phyloP scores from a whole-genome alignment of 2,797 vertebrate genomes.

The Cryptoprocta ferox region DNA sequence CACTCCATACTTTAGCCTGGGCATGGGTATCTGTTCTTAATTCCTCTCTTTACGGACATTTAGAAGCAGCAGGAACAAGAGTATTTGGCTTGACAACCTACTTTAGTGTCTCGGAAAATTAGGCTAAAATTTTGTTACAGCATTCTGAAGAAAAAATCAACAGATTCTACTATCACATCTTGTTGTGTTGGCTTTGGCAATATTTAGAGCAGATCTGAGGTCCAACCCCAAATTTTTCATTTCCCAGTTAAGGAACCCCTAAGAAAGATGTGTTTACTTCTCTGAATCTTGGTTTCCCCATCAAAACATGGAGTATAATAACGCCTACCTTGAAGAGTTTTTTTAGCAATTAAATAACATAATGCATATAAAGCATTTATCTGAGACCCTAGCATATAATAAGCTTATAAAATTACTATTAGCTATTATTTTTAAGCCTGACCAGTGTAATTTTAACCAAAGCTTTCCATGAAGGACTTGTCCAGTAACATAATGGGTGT shows the following conservation, averaged over 20 bases:
- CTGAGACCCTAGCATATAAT: background rate
- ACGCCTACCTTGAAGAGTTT: background rate
- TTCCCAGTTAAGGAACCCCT: background rate
- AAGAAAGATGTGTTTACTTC: background rate
- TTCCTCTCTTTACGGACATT: background rate
- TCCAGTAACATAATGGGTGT: background rate
- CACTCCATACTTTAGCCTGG: background rate
- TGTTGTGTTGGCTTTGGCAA: background rate
- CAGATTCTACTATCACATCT: background rate
- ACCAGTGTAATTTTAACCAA: background rate
- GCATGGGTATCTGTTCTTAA: background rate
- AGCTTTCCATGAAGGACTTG: background rate
- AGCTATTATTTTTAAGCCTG: conserved; percentile 20
- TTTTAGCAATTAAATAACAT: background rate
- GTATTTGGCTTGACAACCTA: background rate
- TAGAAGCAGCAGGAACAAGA: background rate
- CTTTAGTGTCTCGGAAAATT: background rate
- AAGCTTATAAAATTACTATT: background rate
- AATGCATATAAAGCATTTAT: background rate
- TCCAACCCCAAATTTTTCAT: background rate
- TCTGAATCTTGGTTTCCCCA: background rate
- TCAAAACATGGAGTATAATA: background rate
- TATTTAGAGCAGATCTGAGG: background rate
- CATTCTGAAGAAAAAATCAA: background rate
- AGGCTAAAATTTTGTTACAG: background rate